Evolutionary conservation across 37 sponge, comb jelly and placozoan species (phyloP).

Genomic region (Diacarnus erythraeanus): DNA sequence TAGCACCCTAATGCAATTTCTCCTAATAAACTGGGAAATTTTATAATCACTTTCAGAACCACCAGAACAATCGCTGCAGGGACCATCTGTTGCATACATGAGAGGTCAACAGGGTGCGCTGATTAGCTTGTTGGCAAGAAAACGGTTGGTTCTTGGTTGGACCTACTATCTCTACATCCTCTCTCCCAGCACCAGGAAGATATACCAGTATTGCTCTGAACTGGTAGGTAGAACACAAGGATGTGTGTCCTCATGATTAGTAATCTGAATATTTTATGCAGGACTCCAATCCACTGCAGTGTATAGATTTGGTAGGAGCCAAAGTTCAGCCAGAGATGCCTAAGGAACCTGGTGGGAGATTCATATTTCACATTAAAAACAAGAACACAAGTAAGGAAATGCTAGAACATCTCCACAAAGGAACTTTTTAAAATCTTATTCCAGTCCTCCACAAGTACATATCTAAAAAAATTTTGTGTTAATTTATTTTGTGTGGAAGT

Average conservation of each 20-base stretch:
- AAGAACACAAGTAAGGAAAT: slow-evolving; percentile 15
- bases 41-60: slow-evolving; percentile 69
- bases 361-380: slow-evolving; percentile 50
- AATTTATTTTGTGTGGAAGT: too few relatives aligned
- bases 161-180: slow-evolving; percentile 54
- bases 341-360: neutral
- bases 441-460: too few relatives aligned
- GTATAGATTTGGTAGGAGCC: slow-evolving; percentile 17
- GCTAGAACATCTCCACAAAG: neutral
- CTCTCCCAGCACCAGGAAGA: slow-evolving; percentile 31
- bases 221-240: slow-evolving; percentile 41
- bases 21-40: neutral
- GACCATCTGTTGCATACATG: slow-evolving; percentile 66
- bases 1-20: too few relatives aligned
- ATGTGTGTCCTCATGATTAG: neutral
- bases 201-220: slow-evolving; percentile 74
- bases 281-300: slow-evolving; percentile 52
- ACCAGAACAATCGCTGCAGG: slow-evolving; percentile 25
- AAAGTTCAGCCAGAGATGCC: slow-evolving; percentile 55
- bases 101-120: slow-evolving; percentile 52
- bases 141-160: slow-evolving; percentile 47
- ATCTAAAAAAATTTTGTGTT: too few relatives aligned
- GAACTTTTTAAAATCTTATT: neutral
- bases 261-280: too few relatives aligned
- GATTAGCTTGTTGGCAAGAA: slow-evolving; percentile 40